These are phyloP conservation scores for Axis porcinus DNA, from an alignment of 2,113 vertebrate species.

Conservation along the genomic window DNA sequence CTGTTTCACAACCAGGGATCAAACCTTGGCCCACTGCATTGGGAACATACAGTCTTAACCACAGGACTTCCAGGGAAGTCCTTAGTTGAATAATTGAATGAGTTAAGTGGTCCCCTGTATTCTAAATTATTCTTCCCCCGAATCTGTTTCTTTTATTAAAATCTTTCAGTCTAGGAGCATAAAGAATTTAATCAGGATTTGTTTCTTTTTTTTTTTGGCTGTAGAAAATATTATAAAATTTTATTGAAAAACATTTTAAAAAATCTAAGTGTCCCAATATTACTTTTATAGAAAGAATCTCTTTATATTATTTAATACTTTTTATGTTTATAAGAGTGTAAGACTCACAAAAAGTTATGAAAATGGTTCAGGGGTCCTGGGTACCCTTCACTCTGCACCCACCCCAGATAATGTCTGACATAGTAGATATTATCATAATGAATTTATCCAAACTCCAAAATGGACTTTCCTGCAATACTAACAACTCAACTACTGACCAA, in stretches of 20 bases:
- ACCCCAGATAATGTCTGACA: neutral
- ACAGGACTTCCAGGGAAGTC: neutral
- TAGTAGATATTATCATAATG: neutral
- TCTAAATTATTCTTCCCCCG: neutral
- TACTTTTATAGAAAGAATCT: neutral
- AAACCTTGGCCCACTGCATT: neutral
- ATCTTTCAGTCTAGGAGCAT: neutral
- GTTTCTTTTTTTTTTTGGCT: neutral
- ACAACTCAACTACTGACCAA: neutral
- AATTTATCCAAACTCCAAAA: neutral
- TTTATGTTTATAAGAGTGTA: neutral
- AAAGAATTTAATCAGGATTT: neutral
- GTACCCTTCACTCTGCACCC: rapidly evolving
- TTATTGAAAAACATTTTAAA: neutral
- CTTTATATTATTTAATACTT: neutral
- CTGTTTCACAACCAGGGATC: neutral
- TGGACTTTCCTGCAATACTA: neutral
- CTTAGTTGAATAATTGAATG: neutral
- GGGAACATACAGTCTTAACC: neutral
- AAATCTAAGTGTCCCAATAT: neutral
- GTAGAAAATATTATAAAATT: neutral
- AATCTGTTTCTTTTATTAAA: neutral
- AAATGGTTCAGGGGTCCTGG: neutral
- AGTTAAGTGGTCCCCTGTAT: neutral
- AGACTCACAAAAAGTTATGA: neutral